A percentile compares a stretch with the other conserved stretches of the same genome.
These are phyloP conservation scores for Oncorhynchus masou DNA, from an alignment of 2,113 vertebrate genomes.

Conservation along the genomic window DNA sequence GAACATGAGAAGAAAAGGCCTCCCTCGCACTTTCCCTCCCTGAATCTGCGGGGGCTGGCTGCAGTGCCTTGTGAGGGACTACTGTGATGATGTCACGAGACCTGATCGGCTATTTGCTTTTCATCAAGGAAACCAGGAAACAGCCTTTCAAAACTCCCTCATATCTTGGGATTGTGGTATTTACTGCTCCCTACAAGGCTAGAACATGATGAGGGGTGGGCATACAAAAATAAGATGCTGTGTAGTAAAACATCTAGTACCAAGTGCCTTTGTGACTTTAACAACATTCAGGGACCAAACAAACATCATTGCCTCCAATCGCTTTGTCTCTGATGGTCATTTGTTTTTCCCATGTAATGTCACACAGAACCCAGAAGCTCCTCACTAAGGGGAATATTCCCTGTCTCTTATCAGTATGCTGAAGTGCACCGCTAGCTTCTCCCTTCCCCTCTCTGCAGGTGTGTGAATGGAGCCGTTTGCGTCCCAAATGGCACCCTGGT, in stretches of 20 bases:
- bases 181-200: neutral
- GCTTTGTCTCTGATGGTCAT: no score
- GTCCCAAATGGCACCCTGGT: no score
- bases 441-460: neutral
- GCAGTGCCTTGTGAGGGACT: neutral
- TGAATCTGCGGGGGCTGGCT: neutral
- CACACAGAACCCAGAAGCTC: no score
- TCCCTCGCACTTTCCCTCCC: conserved; percentile 3
- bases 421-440: neutral
- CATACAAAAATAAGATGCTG: neutral
- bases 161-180: neutral
- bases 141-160: neutral
- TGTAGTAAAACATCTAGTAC: no score
- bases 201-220: neutral
- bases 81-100: neutral
- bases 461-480: neutral
- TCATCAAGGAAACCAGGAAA: neutral
- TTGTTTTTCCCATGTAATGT: no score
- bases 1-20: conserved; percentile 9
- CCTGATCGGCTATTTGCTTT: neutral
- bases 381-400: no score
- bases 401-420: no score
- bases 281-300: no score
- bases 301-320: no score
- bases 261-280: no score